Evolutionary conservation across 2,888 invertebrate genomes (phyloP), one percentile per base, ranked within the genome.

Genomic region (Drosophila longiperda): DNA sequence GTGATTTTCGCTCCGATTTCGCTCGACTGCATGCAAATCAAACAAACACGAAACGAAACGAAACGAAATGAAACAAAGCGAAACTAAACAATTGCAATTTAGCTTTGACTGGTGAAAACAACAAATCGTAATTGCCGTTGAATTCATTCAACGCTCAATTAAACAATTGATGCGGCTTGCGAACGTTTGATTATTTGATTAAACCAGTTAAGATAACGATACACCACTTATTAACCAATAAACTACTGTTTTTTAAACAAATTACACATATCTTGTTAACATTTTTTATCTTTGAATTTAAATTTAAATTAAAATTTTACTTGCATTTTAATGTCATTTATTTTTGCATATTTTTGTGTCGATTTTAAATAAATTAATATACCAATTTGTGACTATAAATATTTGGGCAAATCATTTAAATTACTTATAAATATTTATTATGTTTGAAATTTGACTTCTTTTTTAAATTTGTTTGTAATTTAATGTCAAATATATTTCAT

Each of bases 21-120:
- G 59, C 60, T 29, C 40, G 12, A 29, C 68, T 66, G 80, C 80
- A 78, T 79, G 80, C 80, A 78, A 78, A 78, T 79, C 72, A 60
- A 15, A 15, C 15, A 45, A 45, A 58, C 80, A 72, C 78, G 52
- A 78, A 67, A 36, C 48, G 26, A 78, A 67, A 36, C 48, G 26
- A 48, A 75, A 45, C 15, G 54, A 62, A 69, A 52, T 12, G 45
- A 61, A 34, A 17, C 57, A n/a, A 17, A 36, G 17, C 58, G 40
- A 60, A 66, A 75, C 71, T 42, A 78, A 63, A 60, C 54, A 53
- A 53, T 73, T 80, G 67, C 33, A 66, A 40, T 67, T 36, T 40
- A 42, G 42, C 49, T 69, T 34, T 60, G 53, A 49, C 60, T 69
- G 75, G 83, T 67, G 87, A 75, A 82, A 86, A 86, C 75, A 86